Evolutionary conservation across 2,888 invertebrate species (phyloP), one percentile per base, ranked within the genome.

Genomic region (Drosophila fungiperda): DNA sequence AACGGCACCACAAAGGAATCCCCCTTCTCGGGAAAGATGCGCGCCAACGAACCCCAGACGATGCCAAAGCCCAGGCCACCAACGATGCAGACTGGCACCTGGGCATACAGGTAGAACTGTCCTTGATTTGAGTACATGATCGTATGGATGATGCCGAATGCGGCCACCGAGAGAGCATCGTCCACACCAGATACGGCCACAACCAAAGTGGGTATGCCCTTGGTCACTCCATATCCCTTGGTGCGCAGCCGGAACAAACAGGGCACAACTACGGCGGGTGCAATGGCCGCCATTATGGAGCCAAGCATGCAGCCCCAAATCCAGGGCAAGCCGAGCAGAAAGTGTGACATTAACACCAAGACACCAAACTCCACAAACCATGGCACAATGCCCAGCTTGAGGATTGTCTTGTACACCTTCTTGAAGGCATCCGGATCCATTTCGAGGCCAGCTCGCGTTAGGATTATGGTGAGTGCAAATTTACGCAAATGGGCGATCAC

Each of bases 201-300:
- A 65, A 99, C 97, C 57, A 99, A 94, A 0, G 99, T 99, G 0
- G 99, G 98, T 61, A 99, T 98, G 23, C 99, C 99, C 94, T 98
- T 98, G 48, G 97, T 96, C 2, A 98, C 96, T 0, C 99, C 99
- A 91, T 98, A 98, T 4, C 97, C 98, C 92, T 96, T 96, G 65
- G 95, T 95, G 15, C 98, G 95, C 15, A 99, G 94, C 48, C 96
- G 95, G 92, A 99, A 96, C 73, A 99, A 94, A 80, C 98, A 97
- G 0, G 99, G 98, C 17, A 99, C 99, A 11, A 99, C 97, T 11
- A 99, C 99, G 6, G 99, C 99, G 0, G 99, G 99, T 0, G 98
- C 98, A 1, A 99, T 99, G 0, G 99, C 99, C 0, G 98, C 97
- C 74, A 98, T 94, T 61, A 98, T 95, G 48, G 97, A 95, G 8